These are phyloP conservation scores for Tricholaema leucomelas DNA, from an alignment of 2,113 vertebrate genomes.

Conservation along the genomic window DNA sequence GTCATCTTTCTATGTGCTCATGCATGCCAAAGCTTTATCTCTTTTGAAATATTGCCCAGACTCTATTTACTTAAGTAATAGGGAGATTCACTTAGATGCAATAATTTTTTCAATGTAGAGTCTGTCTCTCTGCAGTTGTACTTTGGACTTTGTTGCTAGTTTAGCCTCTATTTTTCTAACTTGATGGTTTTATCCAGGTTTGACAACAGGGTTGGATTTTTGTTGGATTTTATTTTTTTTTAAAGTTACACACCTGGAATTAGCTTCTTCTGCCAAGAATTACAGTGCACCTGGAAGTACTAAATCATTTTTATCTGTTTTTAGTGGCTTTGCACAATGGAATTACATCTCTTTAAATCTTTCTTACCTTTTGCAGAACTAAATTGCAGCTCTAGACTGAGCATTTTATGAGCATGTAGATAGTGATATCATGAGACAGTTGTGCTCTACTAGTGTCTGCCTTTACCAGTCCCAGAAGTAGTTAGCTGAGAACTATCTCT, in stretches of 20 bases:
- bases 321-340: slow-evolving; percentile 63
- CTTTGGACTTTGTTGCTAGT: slow-evolving; percentile 68
- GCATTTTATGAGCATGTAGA: background rate
- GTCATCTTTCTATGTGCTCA: slow-evolving; percentile 70
- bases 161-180: slow-evolving; percentile 71
- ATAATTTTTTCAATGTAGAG: slow-evolving; percentile 53
- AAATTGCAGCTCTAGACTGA: slow-evolving; percentile 12
- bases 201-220: slow-evolving; percentile 68
- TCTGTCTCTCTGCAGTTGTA: slow-evolving; percentile 46
- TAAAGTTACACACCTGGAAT: slow-evolving; percentile 79
- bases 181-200: slow-evolving; percentile 79
- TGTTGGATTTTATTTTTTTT: slow-evolving; percentile 30
- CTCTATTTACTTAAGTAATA: slow-evolving; percentile 77
- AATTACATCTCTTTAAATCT: slow-evolving; percentile 53
- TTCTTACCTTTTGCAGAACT: slow-evolving; percentile 40
- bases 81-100: slow-evolving; percentile 70
- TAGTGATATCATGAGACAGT: slow-evolving; percentile 4
- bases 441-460: slow-evolving; percentile 12
- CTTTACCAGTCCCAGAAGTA: slow-evolving; percentile 8
- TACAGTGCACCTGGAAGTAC: slow-evolving; percentile 76
- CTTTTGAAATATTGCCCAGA: slow-evolving; percentile 76
- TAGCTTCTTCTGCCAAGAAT: slow-evolving; percentile 75
- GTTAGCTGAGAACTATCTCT: slow-evolving; percentile 50
- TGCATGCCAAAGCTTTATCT: slow-evolving; percentile 69
- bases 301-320: slow-evolving; percentile 77